Base-by-base conservation (phyloP, 2,113 vertebrate species). In the Engystomops pustulosus region DNA sequence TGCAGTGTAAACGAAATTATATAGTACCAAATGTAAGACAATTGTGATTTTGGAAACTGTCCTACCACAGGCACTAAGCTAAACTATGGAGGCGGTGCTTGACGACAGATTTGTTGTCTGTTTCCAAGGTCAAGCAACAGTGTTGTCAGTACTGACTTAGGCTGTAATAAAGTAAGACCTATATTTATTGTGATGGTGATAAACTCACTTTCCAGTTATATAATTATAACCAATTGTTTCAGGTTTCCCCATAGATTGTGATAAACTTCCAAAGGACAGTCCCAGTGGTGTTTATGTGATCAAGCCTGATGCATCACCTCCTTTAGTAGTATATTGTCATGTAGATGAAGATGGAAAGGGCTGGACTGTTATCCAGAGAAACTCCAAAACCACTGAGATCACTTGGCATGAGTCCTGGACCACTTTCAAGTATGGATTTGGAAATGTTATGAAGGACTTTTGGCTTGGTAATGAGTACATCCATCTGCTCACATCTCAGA, bases 361-460 rank as follows among this genome's bases (percentile, higher is more conserved):
- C 47, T 65, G 85, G 58, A 81, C 78, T 0, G 49, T 81, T 10
- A 60, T 89, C 51, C 83, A 91, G 47, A 85, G 51, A 47, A 88
- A 84, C 7, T 38, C 17, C 78, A 3, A 8, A 0, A 20, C 41
- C 14, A 79, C 45, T 44, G 77, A 78, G 60, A 72, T 88, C 49
- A 86, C 41, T 36, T 86, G 84, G 88, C 69, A 72, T 71, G 84
- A 90, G 84, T 85, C 84, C n/a, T 86, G 88, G 87, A 85, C 49
- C 51, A 62, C 75, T 34, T 85, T 53, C 6, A 60, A 0, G 0
- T 60, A 67, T 3, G 80, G 79, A 8, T 90, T 87, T 83, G 88
- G 88, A n/a, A 87, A 86, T 0, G 44, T 84, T 81, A 83, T 86
- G 51, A 44, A 62, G 68, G 68, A 81, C 12, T 86, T 86, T 53